Percentiles rank a stretch among this genome's conserved stretches.
These are phyloP conservation scores for Aricia agestis DNA, from an alignment of 1,140 invertebrate species.

Conservation along the genomic window DNA sequence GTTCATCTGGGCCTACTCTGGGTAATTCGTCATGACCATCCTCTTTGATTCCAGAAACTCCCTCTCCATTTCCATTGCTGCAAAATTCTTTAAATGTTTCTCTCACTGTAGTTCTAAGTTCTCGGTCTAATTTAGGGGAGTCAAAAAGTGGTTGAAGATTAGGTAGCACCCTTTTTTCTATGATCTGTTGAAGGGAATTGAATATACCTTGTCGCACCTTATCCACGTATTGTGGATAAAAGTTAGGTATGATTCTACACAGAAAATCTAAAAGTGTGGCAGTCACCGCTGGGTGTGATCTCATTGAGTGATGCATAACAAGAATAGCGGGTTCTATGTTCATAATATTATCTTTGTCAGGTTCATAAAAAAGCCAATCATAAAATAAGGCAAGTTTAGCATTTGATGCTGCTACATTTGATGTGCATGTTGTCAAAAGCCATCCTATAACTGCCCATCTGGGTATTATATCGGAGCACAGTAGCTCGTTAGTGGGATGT, in stretches of 20 bases:
- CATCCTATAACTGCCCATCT: conserved; percentile 99
- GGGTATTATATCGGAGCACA: conserved; percentile 98
- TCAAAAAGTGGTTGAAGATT: conserved; percentile 94
- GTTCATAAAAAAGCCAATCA: conserved; percentile 98
- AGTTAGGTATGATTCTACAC: conserved; percentile 96
- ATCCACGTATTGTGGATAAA: conserved; percentile 88
- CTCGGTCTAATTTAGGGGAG: conserved; percentile 93
- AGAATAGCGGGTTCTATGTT: conserved; percentile 99
- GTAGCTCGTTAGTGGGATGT: conserved; percentile 97
- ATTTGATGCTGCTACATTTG: conserved; percentile 94
- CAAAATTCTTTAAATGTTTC: conserved; percentile 96
- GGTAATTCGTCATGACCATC: conserved; percentile 74
- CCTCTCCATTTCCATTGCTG: conserved; percentile 75
- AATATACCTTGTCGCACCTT: conserved; percentile 94
- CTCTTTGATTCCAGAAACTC: conserved; percentile 63
- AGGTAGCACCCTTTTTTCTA: conserved; percentile 94
- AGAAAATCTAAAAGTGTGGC: conserved; percentile 96
- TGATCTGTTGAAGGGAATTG: conserved; percentile 93
- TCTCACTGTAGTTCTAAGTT: conserved; percentile 89
- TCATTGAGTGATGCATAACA: conserved; percentile 98
- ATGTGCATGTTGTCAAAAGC: conserved; percentile 97
- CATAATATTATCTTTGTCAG: conserved; percentile 98
- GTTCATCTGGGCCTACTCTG: conserved; percentile 77
- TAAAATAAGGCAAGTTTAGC: conserved; percentile 97
- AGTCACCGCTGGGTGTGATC: conserved; percentile 96